Evolutionary conservation across 2,888 invertebrate species (phyloP).

Genomic region (Mimumesa dahlbomi): DNA sequence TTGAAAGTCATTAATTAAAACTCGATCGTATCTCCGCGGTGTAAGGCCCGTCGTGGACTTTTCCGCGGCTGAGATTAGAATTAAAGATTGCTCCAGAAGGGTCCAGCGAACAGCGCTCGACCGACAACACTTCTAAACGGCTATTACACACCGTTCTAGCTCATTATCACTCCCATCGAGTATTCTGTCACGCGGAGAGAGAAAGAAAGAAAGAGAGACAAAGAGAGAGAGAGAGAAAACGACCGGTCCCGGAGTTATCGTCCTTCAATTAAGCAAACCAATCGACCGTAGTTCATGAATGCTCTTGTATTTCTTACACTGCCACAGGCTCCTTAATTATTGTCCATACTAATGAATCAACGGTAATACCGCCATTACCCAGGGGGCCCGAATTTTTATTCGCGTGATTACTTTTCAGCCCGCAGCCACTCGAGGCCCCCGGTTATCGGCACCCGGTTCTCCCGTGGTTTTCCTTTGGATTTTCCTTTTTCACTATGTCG

Average conservation of each 20-base stretch:
- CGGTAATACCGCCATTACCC: slow-evolving; percentile 33
- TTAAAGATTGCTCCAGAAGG: too few species aligned
- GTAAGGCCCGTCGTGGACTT: too few species aligned
- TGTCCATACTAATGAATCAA: slow-evolving; percentile 41
- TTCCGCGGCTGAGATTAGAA: too few species aligned
- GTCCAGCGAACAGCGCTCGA: too few species aligned
- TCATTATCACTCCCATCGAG: neutral
- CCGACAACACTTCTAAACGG: neutral
- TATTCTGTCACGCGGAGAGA: neutral
- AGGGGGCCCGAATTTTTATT: slow-evolving; percentile 21
- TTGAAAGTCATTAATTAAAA: too few species aligned
- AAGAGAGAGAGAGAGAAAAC: too few species aligned
- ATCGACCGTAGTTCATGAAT: slow-evolving; percentile 4
- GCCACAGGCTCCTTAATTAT: slow-evolving; percentile 34
- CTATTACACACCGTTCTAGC: neutral
- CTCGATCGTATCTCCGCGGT: too few species aligned
- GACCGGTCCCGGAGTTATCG: slow-evolving; percentile 22
- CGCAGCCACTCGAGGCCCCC: slow-evolving; percentile 23
- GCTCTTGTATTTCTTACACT: slow-evolving; percentile 12
- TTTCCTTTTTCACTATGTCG: too few species aligned
- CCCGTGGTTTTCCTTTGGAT: neutral
- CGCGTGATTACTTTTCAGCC: slow-evolving; percentile 26
- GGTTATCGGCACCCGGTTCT: neutral
- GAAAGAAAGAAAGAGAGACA: too few species aligned
- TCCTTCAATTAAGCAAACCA: slow-evolving; percentile 22